Conservation (phyloP, 2,797 vertebrate species). For the Sebastes diploproa region DNA sequence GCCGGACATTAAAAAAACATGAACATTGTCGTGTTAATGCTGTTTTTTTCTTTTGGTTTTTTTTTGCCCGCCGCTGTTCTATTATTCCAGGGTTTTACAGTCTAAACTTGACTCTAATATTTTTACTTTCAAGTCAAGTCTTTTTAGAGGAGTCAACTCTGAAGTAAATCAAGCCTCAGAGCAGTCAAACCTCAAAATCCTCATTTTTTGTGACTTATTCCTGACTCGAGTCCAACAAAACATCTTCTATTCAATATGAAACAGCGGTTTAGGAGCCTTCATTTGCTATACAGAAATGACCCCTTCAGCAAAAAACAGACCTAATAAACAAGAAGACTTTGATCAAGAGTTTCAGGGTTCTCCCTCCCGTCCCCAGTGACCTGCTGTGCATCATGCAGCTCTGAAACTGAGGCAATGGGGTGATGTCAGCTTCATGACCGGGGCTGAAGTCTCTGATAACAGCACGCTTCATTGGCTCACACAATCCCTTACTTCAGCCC, state of each 20-base stretch:
- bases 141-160: neutral
- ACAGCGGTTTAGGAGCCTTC: neutral
- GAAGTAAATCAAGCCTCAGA: neutral
- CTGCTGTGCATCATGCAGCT: slow-evolving; percentile 35
- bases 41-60: neutral
- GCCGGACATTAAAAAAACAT: neutral
- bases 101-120: neutral
- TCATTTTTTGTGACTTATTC: neutral
- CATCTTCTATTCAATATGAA: neutral
- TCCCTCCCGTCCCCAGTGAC: slow-evolving; percentile 22
- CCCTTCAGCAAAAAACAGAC: neutral
- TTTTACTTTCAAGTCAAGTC: neutral
- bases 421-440: slow-evolving; percentile 74
- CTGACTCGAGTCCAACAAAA: neutral
- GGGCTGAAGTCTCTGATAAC: slow-evolving; percentile 66
- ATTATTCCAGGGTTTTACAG: neutral
- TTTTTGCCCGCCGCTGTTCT: neutral
- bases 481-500: slow-evolving; percentile 69
- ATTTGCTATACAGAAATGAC: neutral
- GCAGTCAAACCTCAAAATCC: no score
- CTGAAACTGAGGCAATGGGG: slow-evolving; percentile 66
- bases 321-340: neutral
- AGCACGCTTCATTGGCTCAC: slow-evolving; percentile 69
- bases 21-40: neutral
- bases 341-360: neutral